phyloP scores from a whole-genome alignment of 53 echinoderm and acorn worm genomes.

The Luidia sarsii region DNA sequence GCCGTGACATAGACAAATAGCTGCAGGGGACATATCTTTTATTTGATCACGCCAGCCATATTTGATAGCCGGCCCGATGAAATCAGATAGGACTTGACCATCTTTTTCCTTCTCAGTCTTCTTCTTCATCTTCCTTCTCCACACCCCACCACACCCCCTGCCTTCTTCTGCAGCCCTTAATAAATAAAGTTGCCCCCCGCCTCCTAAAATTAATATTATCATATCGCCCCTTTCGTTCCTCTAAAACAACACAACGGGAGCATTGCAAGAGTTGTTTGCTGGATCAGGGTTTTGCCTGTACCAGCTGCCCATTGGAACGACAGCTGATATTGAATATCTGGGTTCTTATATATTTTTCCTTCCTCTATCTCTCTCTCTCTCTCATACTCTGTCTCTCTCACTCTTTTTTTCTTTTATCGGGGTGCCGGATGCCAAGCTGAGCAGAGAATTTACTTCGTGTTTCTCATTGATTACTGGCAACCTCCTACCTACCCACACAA shows the following conservation, averaged over 20 bases:
- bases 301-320: slow-evolving; percentile 17
- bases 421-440: no score
- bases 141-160: neutral
- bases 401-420: no score
- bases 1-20: slow-evolving; percentile 17
- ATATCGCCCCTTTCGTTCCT: neutral
- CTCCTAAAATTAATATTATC: neutral
- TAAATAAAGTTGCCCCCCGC: slow-evolving; percentile 1
- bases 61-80: slow-evolving; percentile 17
- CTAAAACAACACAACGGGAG: neutral
- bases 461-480: slow-evolving; percentile 34
- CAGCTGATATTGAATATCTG: slow-evolving; percentile 36
- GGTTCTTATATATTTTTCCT: neutral
- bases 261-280: neutral
- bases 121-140: neutral
- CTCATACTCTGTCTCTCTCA: no score
- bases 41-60: slow-evolving; percentile 19
- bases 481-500: no score
- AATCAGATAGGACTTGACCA: slow-evolving; percentile 3
- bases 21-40: slow-evolving; percentile 35
- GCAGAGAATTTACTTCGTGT: no score
- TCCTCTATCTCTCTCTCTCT: neutral
- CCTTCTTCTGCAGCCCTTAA: neutral
- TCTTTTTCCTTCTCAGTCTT: neutral
- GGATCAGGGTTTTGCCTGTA: neutral